phyloP scores from a whole-genome alignment of 2,797 vertebrate species.

The Amblyraja radiata region DNA sequence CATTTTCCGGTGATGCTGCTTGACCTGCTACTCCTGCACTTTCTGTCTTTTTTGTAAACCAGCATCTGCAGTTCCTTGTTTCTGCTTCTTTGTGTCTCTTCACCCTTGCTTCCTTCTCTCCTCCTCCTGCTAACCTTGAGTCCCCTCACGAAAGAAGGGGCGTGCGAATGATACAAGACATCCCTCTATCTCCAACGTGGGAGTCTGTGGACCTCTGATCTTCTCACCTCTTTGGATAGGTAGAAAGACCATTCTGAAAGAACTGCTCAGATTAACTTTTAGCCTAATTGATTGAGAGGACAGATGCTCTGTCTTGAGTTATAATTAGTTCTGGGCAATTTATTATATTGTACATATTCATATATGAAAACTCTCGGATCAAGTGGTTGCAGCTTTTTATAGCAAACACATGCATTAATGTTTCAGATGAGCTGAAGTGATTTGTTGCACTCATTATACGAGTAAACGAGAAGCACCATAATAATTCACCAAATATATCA shows the following conservation, averaged over 20 bases:
- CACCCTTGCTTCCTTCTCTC: not conserved
- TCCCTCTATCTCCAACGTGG: not conserved
- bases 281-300: not conserved
- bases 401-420: not conserved
- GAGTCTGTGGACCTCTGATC: not conserved
- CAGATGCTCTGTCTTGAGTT: not conserved
- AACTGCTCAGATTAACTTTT: not conserved
- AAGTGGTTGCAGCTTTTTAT: slow-evolving; percentile 9
- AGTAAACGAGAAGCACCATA: not conserved
- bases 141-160: not conserved
- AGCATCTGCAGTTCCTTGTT: not conserved
- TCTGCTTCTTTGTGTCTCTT: not conserved
- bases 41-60: no score
- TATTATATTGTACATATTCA: not conserved
- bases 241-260: not conserved
- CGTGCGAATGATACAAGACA: not conserved
- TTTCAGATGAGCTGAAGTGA: not conserved
- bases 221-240: not conserved
- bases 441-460: not conserved
- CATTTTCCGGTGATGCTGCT: no score
- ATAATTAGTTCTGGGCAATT: not conserved
- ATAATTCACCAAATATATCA: not conserved
- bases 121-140: not conserved
- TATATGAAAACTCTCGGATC: not conserved
- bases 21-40: no score